phyloP scores from a whole-genome alignment of 2,888 invertebrate genomes.

The Adelognathus sp. region DNA sequence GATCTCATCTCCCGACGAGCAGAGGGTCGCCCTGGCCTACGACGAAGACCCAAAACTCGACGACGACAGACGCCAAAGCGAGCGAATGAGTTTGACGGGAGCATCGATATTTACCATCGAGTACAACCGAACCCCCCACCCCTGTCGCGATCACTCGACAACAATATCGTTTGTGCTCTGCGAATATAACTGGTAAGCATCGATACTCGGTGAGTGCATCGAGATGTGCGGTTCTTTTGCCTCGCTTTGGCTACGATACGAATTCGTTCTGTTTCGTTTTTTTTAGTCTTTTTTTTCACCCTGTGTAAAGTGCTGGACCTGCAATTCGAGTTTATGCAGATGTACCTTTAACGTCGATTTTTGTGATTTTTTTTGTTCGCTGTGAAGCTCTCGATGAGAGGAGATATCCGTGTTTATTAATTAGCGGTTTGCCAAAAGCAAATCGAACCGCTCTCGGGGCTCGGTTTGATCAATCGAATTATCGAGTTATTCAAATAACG shows the following conservation, averaged over 20 bases:
- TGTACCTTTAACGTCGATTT: constrained; percentile 26
- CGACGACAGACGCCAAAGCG: constrained; percentile 17
- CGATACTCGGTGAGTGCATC: constrained; percentile 1
- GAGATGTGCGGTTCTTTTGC: constrained; percentile 32
- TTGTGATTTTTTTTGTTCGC: not conserved
- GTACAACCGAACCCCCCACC: not conserved
- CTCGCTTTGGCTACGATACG: not conserved
- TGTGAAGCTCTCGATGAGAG: constrained; percentile 7
- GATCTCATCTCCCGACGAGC: constrained; percentile 38
- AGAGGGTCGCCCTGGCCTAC: constrained; percentile 35
- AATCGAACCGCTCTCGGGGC: not conserved
- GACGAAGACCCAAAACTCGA: constrained; percentile 33
- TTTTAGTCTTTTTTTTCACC: not conserved
- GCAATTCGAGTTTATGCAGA: constrained; percentile 40
- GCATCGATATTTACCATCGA: constrained; percentile 59
- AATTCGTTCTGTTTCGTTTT: not conserved
- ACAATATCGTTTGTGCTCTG: constrained; percentile 44
- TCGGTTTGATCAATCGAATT: constrained; percentile 57
- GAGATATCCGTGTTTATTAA: constrained; percentile 46
- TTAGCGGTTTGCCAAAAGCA: constrained; percentile 52
- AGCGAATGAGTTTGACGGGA: constrained; percentile 54
- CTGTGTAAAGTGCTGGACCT: constrained; percentile 21
- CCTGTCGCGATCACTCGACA: constrained; percentile 46
- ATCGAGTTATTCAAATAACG: constrained; percentile 62
- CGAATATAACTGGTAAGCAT: not conserved